These are phyloP conservation scores for Habrosyne pyritoides DNA, from an alignment of 2,888 invertebrate genomes.

Conservation along the genomic window DNA sequence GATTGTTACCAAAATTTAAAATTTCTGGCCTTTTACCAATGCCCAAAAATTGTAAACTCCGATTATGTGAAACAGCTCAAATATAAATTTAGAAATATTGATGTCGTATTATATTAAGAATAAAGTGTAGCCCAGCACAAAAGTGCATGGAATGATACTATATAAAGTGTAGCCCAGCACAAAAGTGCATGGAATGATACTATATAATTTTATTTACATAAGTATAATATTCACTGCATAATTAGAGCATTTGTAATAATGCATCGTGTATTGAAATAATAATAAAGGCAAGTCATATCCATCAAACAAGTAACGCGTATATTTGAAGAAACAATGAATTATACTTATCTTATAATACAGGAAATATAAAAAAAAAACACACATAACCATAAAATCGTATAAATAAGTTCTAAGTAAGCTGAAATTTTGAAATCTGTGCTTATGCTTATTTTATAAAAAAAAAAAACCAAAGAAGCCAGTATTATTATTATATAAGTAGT, in stretches of 20 bases:
- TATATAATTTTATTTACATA: slow-evolving; percentile 27
- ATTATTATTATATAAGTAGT: background rate
- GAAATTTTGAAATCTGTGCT: background rate
- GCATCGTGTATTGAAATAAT: slow-evolving; percentile 10
- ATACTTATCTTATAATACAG: background rate
- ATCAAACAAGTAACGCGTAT: background rate
- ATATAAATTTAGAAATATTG: slow-evolving; percentile 72
- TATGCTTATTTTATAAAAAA: background rate
- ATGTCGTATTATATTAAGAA: slow-evolving; percentile 66
- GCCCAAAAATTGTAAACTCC: slow-evolving; percentile 65
- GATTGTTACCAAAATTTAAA: slow-evolving; percentile 69
- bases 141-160: background rate
- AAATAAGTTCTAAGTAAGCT: background rate
- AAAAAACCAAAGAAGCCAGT: background rate
- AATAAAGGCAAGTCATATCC: slow-evolving; percentile 1
- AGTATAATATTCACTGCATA: slow-evolving; percentile 41
- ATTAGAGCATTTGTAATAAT: slow-evolving; percentile 40
- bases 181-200: background rate
- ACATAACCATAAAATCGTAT: background rate
- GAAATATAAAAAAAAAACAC: background rate
- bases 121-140: background rate
- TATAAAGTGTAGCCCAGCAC: background rate
- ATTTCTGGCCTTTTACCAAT: slow-evolving; percentile 74
- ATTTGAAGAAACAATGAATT: background rate
- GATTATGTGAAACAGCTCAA: slow-evolving; percentile 73